A percentile compares a stretch with the other conserved stretches of the same genome.
phyloP scores from a whole-genome alignment of 2,888 invertebrate genomes.

The Phyllotreta striolata region DNA sequence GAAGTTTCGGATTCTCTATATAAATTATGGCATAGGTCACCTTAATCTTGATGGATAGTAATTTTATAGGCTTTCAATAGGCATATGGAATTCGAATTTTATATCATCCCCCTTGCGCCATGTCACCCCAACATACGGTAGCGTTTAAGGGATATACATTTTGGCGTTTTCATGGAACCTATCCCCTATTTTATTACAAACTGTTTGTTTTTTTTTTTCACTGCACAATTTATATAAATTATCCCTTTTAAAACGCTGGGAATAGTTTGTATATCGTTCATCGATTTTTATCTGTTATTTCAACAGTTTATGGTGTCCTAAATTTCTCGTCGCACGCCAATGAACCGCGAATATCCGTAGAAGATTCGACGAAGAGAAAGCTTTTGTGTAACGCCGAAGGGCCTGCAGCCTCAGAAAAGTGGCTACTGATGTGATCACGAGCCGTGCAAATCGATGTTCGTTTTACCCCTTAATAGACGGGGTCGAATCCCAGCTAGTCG shows the following conservation, averaged over 20 bases:
- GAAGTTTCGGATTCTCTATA: constrained; percentile 11
- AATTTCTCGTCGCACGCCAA: constrained; percentile 7
- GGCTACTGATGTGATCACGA: constrained; percentile 61
- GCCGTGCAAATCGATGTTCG: constrained; percentile 61
- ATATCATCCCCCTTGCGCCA: constrained; percentile 43
- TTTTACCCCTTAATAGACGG: constrained; percentile 52
- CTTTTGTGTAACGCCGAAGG: constrained; percentile 55
- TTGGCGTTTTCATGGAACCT: constrained; percentile 37
- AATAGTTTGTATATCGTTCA: not conserved
- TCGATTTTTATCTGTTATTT: constrained; percentile 15
- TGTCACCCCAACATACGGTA: constrained; percentile 30
- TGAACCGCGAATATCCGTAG: constrained; percentile 21
- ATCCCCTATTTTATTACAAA: constrained; percentile 30
- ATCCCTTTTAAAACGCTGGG: constrained; percentile 5
- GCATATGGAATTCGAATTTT: constrained; percentile 56
- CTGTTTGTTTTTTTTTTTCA: constrained; percentile 29
- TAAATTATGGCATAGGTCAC: no score
- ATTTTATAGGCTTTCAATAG: constrained; percentile 17
- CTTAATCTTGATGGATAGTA: no score
- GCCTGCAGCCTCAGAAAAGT: constrained; percentile 56
- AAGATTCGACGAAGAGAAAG: constrained; percentile 31
- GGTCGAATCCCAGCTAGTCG: constrained; percentile 33
- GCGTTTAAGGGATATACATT: constrained; percentile 37
- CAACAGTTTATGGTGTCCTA: no score
- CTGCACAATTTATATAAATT: constrained; percentile 30